These are phyloP conservation scores for Heliconius ethilla DNA, from an alignment of 2,888 invertebrate genomes.

Conservation along the genomic window DNA sequence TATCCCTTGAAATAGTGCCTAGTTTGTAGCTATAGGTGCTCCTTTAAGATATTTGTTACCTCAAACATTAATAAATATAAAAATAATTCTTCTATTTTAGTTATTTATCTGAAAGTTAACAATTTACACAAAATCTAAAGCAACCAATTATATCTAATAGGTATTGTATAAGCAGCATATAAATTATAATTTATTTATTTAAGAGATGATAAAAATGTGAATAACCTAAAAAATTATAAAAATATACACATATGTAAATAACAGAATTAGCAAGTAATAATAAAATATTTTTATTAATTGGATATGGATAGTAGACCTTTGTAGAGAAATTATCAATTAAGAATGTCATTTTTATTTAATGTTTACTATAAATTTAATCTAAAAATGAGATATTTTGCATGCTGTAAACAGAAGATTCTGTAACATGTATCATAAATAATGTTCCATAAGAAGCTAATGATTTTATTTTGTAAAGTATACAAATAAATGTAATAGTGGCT, in stretches of 20 bases:
- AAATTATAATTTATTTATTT: not conserved
- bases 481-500: not conserved
- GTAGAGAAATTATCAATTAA: not conserved
- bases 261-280: not conserved
- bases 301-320: not conserved
- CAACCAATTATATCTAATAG: not conserved
- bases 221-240: conserved; percentile 4
- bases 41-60: too few species aligned
- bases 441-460: conserved; percentile 7
- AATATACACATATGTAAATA: not conserved
- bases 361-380: not conserved
- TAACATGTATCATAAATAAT: conserved; percentile 7
- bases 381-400: not conserved
- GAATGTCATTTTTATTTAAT: not conserved
- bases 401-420: not conserved
- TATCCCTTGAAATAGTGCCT: too few species aligned
- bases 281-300: not conserved
- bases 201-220: not conserved
- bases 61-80: too few species aligned
- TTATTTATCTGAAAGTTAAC: too few species aligned
- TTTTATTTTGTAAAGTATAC: not conserved
- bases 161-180: not conserved
- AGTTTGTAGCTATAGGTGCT: too few species aligned
- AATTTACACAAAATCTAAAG: too few species aligned
- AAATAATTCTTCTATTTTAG: too few species aligned